Evolutionary conservation across 1,140 invertebrate species (phyloP).

Genomic region (Sitobion miscanthi): DNA sequence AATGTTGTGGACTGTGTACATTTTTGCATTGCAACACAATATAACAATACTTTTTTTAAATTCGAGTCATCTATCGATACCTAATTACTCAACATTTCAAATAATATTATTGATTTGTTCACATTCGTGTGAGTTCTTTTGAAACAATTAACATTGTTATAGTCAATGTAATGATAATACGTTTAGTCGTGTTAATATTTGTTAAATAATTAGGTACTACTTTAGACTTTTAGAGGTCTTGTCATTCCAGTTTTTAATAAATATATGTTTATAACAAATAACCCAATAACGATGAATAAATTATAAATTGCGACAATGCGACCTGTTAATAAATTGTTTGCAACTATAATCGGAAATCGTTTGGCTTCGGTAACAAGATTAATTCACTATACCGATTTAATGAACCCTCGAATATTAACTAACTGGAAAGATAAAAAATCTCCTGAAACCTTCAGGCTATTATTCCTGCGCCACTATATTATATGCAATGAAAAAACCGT

Average conservation of each 20-base stretch:
- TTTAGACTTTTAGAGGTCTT: not conserved
- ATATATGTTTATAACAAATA: not conserved
- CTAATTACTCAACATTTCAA: no score
- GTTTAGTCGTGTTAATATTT: not conserved
- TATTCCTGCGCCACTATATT: not conserved
- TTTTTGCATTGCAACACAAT: no score
- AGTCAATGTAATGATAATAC: not conserved
- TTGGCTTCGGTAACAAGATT: not conserved
- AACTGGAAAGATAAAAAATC: not conserved
- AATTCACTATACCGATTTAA: not conserved
- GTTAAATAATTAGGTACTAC: not conserved
- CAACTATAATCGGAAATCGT: not conserved
- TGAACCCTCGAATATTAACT: not conserved
- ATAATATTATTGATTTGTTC: no score
- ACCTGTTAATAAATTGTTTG: not conserved
- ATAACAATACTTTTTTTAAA: no score
- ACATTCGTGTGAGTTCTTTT: no score
- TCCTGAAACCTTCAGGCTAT: not conserved
- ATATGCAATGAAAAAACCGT: not conserved
- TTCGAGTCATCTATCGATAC: no score
- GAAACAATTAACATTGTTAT: not conserved
- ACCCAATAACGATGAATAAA: not conserved
- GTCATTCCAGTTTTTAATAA: not conserved
- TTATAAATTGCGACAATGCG: not conserved
- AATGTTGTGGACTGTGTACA: no score